These are phyloP conservation scores for Troides aeacus DNA, from an alignment of 2,888 invertebrate species.

Conservation along the genomic window DNA sequence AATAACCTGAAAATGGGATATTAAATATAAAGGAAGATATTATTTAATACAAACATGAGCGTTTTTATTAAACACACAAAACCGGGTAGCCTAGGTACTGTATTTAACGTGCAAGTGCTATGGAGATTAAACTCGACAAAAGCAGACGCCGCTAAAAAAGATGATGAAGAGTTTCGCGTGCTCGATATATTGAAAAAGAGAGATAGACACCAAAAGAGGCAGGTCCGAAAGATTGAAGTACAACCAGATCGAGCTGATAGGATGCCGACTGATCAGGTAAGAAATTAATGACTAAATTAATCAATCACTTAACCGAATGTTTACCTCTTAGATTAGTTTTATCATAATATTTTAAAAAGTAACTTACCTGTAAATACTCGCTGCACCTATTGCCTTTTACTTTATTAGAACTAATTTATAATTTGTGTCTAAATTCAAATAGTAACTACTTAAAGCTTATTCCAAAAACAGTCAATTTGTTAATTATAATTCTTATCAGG, in stretches of 20 bases:
- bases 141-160: conserved; percentile 50
- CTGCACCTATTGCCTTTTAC: too few relatives aligned
- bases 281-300: neutral
- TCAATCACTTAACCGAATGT: neutral
- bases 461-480: too few relatives aligned
- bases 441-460: too few relatives aligned
- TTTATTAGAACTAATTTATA: too few relatives aligned
- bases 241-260: conserved; percentile 70
- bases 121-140: conserved; percentile 67
- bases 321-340: too few relatives aligned
- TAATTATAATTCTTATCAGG: too few relatives aligned
- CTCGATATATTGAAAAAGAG: conserved; percentile 72
- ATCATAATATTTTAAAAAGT: too few relatives aligned
- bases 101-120: conserved; percentile 56
- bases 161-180: conserved; percentile 76
- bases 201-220: conserved; percentile 48
- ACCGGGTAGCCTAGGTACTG: conserved; percentile 44
- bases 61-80: conserved; percentile 61
- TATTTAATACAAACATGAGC: conserved; percentile 51
- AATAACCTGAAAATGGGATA: conserved; percentile 13
- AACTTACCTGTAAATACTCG: too few relatives aligned
- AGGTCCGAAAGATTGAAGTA: conserved; percentile 51
- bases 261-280: conserved; percentile 69
- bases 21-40: neutral
- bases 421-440: too few relatives aligned